Evolutionary conservation across 2,888 invertebrate genomes (phyloP).

Genomic region (Trypoxylon attenuatum): DNA sequence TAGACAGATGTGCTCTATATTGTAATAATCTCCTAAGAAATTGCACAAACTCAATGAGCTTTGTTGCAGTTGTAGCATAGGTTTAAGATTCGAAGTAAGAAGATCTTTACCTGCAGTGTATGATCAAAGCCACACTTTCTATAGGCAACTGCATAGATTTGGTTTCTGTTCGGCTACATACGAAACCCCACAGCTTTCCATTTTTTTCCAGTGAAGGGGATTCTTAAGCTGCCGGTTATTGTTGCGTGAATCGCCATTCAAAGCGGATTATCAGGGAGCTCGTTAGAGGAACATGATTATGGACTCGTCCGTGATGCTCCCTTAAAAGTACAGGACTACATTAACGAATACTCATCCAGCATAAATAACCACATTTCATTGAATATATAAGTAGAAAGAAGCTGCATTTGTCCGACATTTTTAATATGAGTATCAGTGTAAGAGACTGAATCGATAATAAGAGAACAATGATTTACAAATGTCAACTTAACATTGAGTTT

Average conservation of each 20-base stretch:
- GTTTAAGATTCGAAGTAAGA: neutral
- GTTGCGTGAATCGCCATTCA: conserved; percentile 27
- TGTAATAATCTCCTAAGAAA: too few relatives aligned
- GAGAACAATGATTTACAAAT: too few relatives aligned
- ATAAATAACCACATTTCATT: too few relatives aligned
- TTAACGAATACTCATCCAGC: too few relatives aligned
- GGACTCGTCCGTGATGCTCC: neutral
- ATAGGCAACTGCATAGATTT: conserved; percentile 6
- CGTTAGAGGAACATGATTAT: neutral
- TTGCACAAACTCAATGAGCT: neutral
- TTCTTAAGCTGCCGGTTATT: conserved; percentile 64
- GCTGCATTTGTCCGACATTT: too few relatives aligned
- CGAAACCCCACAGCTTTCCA: conserved; percentile 30
- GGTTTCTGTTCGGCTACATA: conserved; percentile 19
- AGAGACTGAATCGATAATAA: too few relatives aligned
- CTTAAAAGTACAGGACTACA: neutral
- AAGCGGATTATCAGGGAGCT: conserved; percentile 18
- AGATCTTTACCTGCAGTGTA: neutral
- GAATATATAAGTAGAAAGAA: too few relatives aligned
- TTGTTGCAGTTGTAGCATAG: neutral
- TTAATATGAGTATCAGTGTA: too few relatives aligned
- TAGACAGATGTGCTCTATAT: too few relatives aligned
- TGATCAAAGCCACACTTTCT: conserved; percentile 1
- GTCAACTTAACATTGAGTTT: too few relatives aligned
- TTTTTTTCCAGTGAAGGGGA: conserved; percentile 51